Evolutionary conservation across 2,888 invertebrate species (phyloP).

Genomic region (Acronicta alni): DNA sequence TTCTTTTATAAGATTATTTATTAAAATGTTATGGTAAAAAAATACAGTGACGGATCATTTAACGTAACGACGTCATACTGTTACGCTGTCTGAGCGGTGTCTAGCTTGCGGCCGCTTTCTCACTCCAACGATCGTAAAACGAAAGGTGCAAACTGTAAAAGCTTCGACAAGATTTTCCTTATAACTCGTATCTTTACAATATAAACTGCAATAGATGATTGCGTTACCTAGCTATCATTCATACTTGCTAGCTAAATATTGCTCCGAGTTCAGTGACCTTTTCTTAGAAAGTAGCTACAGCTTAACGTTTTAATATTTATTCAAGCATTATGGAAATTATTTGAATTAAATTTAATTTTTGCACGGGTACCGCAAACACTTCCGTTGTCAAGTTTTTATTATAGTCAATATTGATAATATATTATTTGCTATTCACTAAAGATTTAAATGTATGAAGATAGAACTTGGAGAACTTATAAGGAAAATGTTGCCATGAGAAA

Average conservation of each 20-base stretch:
- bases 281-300: constrained; percentile 46
- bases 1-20: constrained; percentile 21
- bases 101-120: constrained; percentile 56
- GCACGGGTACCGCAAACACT: constrained; percentile 19
- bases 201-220: constrained; percentile 28
- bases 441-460: background rate
- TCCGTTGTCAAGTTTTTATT: constrained; percentile 18
- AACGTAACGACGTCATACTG: constrained; percentile 51
- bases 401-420: constrained; percentile 20
- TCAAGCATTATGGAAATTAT: constrained; percentile 42
- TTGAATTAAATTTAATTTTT: constrained; percentile 28
- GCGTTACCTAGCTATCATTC: constrained; percentile 35
- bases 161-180: constrained; percentile 38
- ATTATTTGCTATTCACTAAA: background rate
- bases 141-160: constrained; percentile 50
- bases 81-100: constrained; percentile 61
- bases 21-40: constrained; percentile 32
- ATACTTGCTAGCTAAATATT: constrained; percentile 25
- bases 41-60: constrained; percentile 53
- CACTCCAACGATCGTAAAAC: constrained; percentile 50
- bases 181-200: constrained; percentile 28
- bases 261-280: constrained; percentile 47
- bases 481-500: constrained; percentile 22
- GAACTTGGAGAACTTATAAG: constrained; percentile 5
- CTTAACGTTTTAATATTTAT: constrained; percentile 38